These are phyloP conservation scores for Nanorana parkeri DNA, from an alignment of 2,113 vertebrate genomes.

Conservation along the genomic window DNA sequence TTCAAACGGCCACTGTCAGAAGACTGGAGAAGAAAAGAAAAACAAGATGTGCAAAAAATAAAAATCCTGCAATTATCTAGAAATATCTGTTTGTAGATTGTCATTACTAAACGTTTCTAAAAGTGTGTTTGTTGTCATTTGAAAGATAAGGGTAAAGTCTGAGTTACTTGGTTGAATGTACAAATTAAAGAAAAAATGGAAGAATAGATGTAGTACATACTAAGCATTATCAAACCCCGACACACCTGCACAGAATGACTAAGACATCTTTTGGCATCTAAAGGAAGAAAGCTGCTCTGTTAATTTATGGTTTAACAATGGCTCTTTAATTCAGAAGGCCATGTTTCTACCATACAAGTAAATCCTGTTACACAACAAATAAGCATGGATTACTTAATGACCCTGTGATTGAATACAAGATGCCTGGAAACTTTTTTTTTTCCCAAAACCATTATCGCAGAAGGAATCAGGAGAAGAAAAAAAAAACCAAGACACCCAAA, in stretches of 20 bases:
- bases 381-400: conserved; percentile 73
- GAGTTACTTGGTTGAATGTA: too few relatives aligned
- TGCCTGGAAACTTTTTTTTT: conserved; percentile 7
- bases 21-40: too few relatives aligned
- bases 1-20: too few relatives aligned
- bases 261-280: neutral
- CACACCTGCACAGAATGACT: neutral
- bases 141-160: too few relatives aligned
- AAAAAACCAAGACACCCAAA: too few relatives aligned
- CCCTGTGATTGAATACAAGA: conserved; percentile 53
- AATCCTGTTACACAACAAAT: conserved; percentile 77
- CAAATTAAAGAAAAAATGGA: too few relatives aligned
- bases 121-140: too few relatives aligned
- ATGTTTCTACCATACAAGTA: conserved; percentile 56
- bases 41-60: too few relatives aligned
- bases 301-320: conserved; percentile 34
- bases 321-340: conserved; percentile 51
- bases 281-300: neutral
- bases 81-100: too few relatives aligned
- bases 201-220: neutral
- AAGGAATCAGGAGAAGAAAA: too few relatives aligned
- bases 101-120: too few relatives aligned
- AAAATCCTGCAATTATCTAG: too few relatives aligned
- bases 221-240: neutral
- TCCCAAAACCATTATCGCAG: neutral